A percentile compares a stretch with the other conserved stretches of the same genome.
phyloP scores from a whole-genome alignment of 2,888 invertebrate genomes.

The Synanthedon tipuliformis region DNA sequence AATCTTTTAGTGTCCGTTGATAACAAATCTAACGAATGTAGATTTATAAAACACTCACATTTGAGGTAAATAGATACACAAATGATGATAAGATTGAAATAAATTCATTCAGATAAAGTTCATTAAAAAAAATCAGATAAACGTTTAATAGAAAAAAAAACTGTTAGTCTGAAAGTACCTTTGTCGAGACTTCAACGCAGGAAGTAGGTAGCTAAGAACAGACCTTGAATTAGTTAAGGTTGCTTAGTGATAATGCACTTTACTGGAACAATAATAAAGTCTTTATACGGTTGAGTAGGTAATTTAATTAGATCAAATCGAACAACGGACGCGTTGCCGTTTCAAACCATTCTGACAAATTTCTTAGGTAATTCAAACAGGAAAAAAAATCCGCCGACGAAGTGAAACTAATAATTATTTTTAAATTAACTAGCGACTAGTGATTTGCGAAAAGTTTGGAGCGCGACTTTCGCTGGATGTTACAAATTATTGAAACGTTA shows the following conservation, averaged over 20 bases:
- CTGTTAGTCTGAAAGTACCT: too few species aligned
- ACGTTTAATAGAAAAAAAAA: too few species aligned
- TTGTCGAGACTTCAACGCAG: slow-evolving; percentile 17
- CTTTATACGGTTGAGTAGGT: background rate
- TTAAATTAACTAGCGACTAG: background rate
- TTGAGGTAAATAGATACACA: background rate
- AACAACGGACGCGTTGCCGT: too few species aligned
- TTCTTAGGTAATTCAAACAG: background rate
- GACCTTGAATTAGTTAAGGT: slow-evolving; percentile 27
- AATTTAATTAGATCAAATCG: background rate
- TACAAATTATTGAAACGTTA: background rate
- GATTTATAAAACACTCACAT: slow-evolving; percentile 5
- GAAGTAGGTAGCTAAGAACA: slow-evolving; percentile 16
- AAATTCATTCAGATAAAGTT: too few species aligned
- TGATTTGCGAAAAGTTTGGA: slow-evolving; percentile 5
- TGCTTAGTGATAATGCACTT: slow-evolving; percentile 9
- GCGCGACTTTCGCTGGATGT: slow-evolving; percentile 7
- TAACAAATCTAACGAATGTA: background rate
- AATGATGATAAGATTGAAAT: too few species aligned
- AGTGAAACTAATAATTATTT: too few species aligned
- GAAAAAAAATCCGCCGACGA: background rate
- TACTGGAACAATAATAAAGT: slow-evolving; percentile 6
- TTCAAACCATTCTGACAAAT: too few species aligned
- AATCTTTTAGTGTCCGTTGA: too few species aligned
- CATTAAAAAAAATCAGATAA: too few species aligned